A percentile compares a stretch with the other conserved stretches of the same genome.
These are phyloP conservation scores for Drosophila parthenogenetica DNA, from an alignment of 2,888 invertebrate genomes.

Conservation along the genomic window DNA sequence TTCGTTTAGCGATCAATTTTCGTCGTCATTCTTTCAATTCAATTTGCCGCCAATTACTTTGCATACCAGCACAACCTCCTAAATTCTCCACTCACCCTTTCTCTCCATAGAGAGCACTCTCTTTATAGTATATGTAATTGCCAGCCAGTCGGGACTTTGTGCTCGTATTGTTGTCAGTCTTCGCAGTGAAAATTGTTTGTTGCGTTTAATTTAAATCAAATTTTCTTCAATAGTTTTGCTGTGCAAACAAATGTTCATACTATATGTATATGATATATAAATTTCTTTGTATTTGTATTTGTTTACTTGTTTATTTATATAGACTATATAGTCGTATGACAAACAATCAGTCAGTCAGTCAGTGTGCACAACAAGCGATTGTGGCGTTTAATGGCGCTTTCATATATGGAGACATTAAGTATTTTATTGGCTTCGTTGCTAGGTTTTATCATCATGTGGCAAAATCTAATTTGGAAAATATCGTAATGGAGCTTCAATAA, in stretches of 20 bases:
- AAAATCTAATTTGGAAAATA: conserved; percentile 37
- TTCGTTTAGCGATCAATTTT: conserved; percentile 80
- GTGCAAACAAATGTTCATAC: conserved; percentile 56
- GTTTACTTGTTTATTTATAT: conserved; percentile 14
- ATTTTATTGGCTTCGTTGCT: conserved; percentile 35
- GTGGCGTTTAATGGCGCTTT: conserved; percentile 45
- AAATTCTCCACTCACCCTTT: background rate
- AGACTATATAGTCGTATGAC: conserved; percentile 29
- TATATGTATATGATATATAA: conserved; percentile 14
- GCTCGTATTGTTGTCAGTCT: conserved; percentile 30
- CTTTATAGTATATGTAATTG: conserved; percentile 8
- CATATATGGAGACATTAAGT: conserved; percentile 36
- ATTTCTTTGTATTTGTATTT: background rate
- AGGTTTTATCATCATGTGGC: conserved; percentile 29
- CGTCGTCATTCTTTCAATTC: conserved; percentile 66
- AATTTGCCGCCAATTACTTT: conserved; percentile 78
- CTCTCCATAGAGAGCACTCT: background rate
- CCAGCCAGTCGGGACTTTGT: conserved; percentile 44
- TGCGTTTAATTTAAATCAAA: conserved; percentile 68
- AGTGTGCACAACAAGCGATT: conserved; percentile 18
- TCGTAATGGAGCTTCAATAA: background rate
- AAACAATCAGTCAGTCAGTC: conserved; percentile 39
- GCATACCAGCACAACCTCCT: conserved; percentile 53
- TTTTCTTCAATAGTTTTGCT: conserved; percentile 65
- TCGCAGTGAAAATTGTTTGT: conserved; percentile 42